A percentile compares a stretch with the other conserved stretches of the same genome.
Evolutionary conservation across 2,113 vertebrate species (phyloP).

Genomic region (Odocoileus virginianus): DNA sequence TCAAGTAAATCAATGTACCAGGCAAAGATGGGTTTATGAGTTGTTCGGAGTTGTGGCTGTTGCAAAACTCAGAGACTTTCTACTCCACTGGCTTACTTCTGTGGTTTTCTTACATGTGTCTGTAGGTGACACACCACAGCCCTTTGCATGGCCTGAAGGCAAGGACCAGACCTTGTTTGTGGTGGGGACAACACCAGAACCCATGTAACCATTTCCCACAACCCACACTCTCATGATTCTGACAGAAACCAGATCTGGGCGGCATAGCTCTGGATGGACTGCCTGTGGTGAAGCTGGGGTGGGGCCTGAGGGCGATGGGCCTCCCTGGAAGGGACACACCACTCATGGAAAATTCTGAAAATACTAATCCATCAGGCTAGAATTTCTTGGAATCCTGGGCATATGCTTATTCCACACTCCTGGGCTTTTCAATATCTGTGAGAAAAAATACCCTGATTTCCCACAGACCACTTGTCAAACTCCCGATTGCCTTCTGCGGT

Average conservation of each 20-base stretch:
- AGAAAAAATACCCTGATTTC: constrained; percentile 22
- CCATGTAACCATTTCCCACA: constrained; percentile 47
- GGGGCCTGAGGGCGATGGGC: not conserved
- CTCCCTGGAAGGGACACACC: accelerated
- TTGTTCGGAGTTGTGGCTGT: constrained; percentile 14
- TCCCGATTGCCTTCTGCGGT: not conserved
- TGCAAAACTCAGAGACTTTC: not conserved
- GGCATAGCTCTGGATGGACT: not conserved
- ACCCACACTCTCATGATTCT: constrained; percentile 43
- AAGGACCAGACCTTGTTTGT: constrained; percentile 15
- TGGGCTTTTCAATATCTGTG: not conserved
- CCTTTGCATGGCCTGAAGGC: not conserved
- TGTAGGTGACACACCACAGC: constrained; percentile 40
- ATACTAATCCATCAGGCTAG: not conserved
- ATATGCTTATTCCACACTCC: not conserved
- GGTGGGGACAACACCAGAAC: constrained; percentile 47
- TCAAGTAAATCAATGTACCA: not conserved
- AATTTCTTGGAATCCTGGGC: not conserved
- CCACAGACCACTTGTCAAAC: constrained; percentile 58
- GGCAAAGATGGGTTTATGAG: constrained; percentile 10
- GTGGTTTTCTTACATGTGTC: constrained; percentile 46
- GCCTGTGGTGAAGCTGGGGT: not conserved
- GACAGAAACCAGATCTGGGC: not conserved
- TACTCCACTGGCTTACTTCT: not conserved
- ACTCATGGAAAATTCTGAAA: not conserved